phyloP scores from a whole-genome alignment of 2,797 vertebrate species.

The Muscicapa striata region DNA sequence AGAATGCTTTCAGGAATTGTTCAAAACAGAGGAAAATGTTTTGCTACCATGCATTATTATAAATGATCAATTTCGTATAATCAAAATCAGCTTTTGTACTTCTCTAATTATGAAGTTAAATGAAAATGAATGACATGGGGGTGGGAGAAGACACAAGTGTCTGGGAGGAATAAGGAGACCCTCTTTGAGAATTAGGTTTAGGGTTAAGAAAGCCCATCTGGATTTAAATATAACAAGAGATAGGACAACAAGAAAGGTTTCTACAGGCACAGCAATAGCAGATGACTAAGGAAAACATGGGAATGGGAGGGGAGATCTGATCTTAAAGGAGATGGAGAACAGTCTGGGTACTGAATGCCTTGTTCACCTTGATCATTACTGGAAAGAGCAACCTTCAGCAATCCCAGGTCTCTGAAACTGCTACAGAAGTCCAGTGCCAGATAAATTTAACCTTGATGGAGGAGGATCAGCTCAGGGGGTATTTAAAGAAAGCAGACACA shows the following conservation, averaged over 20 bases:
- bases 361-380: background rate
- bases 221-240: background rate
- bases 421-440: background rate
- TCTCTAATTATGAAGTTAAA: background rate
- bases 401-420: background rate
- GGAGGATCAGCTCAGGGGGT: background rate
- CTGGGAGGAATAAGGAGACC: background rate
- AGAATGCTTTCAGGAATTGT: background rate
- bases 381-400: background rate
- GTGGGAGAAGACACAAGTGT: background rate
- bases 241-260: background rate
- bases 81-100: background rate
- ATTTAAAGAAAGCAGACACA: background rate
- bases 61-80: background rate
- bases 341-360: background rate
- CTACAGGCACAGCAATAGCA: background rate
- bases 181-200: background rate
- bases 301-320: background rate
- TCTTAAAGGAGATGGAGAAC: background rate
- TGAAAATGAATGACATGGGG: background rate
- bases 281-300: background rate
- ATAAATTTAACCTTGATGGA: background rate
- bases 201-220: background rate
- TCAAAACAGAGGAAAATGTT: background rate
- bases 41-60: background rate